Percentiles rank a stretch among this genome's conserved stretches.
Evolutionary conservation across 2,113 vertebrate species (phyloP).

Genomic region (Gallinago media): DNA sequence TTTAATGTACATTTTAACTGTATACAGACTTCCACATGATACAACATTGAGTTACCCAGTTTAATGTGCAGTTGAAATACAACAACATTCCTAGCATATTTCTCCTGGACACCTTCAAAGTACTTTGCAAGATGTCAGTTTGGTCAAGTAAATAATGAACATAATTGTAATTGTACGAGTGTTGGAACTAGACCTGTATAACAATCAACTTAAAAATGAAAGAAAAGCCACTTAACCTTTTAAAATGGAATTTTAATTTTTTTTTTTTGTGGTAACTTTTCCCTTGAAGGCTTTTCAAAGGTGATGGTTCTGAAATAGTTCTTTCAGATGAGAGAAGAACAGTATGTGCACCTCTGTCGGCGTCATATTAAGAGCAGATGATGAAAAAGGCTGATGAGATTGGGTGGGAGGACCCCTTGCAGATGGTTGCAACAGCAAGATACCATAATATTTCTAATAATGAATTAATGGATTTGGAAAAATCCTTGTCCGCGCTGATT

Average conservation of each 20-base stretch:
- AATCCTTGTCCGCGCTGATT: accelerated
- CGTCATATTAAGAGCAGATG: not conserved
- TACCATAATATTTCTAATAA: not conserved
- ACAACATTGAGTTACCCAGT: not conserved
- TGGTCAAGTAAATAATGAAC: not conserved
- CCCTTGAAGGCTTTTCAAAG: not conserved
- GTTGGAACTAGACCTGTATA: not conserved
- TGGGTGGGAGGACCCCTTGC: not conserved
- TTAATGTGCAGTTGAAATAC: not conserved
- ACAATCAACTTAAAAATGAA: not conserved
- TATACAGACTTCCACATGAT: not conserved
- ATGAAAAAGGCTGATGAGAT: not conserved
- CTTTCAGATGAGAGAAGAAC: not conserved
- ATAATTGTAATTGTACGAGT: not conserved
- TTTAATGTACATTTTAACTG: not conserved
- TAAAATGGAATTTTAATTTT: not conserved
- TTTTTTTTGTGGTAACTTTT: not conserved
- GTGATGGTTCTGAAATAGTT: not conserved
- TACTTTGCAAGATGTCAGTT: not conserved
- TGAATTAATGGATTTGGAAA: not conserved
- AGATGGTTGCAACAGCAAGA: not conserved
- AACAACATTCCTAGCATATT: not conserved
- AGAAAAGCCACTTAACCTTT: not conserved
- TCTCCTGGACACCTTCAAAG: not conserved
- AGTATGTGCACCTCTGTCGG: not conserved